Evolutionary conservation across 2,113 vertebrate genomes (phyloP).

Genomic region (Hemibagrus wyckioides): DNA sequence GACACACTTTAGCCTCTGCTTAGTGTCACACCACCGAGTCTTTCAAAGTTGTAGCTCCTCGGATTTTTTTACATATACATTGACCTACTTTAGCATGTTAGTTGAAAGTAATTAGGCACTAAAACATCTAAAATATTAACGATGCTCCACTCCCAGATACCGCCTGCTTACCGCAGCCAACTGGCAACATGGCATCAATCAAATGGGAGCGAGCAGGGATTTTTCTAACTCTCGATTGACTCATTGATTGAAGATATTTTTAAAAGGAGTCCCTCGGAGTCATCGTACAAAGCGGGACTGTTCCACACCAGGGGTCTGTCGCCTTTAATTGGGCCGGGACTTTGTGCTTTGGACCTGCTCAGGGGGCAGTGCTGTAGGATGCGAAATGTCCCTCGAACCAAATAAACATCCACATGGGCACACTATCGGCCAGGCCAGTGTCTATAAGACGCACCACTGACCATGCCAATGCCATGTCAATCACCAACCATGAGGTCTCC

Average conservation of each 20-base stretch:
- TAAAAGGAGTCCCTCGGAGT: conserved; percentile 81
- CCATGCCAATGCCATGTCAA: conserved; percentile 56
- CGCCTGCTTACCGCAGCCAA: conserved; percentile 77
- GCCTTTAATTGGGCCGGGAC: conserved; percentile 80
- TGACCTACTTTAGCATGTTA: conserved; percentile 80
- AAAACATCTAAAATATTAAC: conserved; percentile 84
- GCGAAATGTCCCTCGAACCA: conserved; percentile 60
- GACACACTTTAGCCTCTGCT: conserved; percentile 56
- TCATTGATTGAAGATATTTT: conserved; percentile 87
- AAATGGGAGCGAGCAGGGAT: conserved; percentile 71
- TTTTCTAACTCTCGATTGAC: conserved; percentile 78
- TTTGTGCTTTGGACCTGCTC: conserved; percentile 73
- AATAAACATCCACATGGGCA: conserved; percentile 46
- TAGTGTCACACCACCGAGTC: conserved; percentile 66
- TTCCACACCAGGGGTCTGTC: conserved; percentile 73
- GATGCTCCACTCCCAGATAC: conserved; percentile 75
- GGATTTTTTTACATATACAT: conserved; percentile 75
- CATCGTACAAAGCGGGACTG: conserved; percentile 74
- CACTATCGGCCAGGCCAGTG: conserved; percentile 49
- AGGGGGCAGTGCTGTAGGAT: conserved; percentile 70
- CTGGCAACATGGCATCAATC: conserved; percentile 79
- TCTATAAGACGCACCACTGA: conserved; percentile 64
- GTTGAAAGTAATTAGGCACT: conserved; percentile 79
- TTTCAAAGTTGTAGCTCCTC: conserved; percentile 57
- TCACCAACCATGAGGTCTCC: conserved; percentile 64